These are phyloP conservation scores for Tretioscincus oriximinensis DNA, from an alignment of 2,113 vertebrate genomes.

Conservation along the genomic window DNA sequence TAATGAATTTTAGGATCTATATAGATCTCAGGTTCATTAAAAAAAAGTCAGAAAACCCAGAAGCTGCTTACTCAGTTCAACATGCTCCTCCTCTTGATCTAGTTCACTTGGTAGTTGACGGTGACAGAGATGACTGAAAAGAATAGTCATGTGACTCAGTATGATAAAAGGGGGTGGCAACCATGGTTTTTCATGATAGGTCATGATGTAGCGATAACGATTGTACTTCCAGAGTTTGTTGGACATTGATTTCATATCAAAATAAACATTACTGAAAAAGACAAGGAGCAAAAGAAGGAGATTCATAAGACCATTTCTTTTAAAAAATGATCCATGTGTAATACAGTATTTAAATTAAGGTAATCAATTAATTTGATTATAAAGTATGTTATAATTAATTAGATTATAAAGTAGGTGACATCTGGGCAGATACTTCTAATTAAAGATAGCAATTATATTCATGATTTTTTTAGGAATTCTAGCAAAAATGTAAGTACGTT, in stretches of 20 bases:
- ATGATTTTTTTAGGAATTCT: neutral
- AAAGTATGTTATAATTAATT: no score
- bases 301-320: neutral
- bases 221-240: constrained; percentile 96
- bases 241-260: constrained; percentile 87
- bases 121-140: constrained; percentile 74
- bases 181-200: constrained; percentile 90
- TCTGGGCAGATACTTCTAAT: neutral
- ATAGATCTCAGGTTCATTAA: no score
- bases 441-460: neutral
- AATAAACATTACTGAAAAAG: constrained; percentile 86
- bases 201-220: constrained; percentile 95
- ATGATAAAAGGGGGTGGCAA: constrained; percentile 91
- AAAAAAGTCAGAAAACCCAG: neutral
- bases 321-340: constrained; percentile 5
- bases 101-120: constrained; percentile 58
- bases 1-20: no score
- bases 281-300: constrained; percentile 4
- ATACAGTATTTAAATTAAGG: constrained; percentile 19
- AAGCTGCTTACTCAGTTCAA: constrained; percentile 87
- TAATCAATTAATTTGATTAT: no score
- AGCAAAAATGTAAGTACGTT: neutral
- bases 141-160: constrained; percentile 79
- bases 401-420: neutral
- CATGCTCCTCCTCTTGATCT: constrained; percentile 77